Base-by-base conservation (phyloP, 1,140 invertebrate species). In the Monomorium pharaonis region DNA sequence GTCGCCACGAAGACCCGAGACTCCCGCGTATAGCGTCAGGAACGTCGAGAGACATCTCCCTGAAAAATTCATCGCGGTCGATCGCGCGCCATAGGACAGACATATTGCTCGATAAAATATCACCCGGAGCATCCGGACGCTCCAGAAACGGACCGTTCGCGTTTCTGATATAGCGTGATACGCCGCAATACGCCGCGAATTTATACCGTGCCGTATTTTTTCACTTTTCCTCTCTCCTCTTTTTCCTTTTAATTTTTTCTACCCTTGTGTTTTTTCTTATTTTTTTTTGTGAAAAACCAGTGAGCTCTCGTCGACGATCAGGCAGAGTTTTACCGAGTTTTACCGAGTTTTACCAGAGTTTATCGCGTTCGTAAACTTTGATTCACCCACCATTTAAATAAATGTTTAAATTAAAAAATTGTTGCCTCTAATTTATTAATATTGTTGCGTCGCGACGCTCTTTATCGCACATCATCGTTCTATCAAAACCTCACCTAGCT, bases 61-160 rank as follows among this genome's bases (percentile, higher is more conserved):
- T 89, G 42, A 87, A 89, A 87, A 76, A 89, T 84, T 87, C n/a
- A 89, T 75, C 37, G 33, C 27, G 44, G 65, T 67, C 54, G 84
- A 83, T 86, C 18, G 27, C 9, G 54, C 65, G 62, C 33, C 69
- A n/a, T n/a, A 72, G 42, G 54, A 86, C 47, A 83, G n/a, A 78
- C 72, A 81, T 86, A 42, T 81, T 56, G 69, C 76, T 6, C 21
- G 70, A 63, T 83, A 70, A 89, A 84, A 84, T 84, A 89, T 86
- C 56, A 62, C 44, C n/a, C 37, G 37, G n/a, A 33, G 33, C 33
- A 67, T 27, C 9, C 18, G 51, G 27, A 33, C 16, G 27, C 75
- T 21, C 47, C 33, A 33, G 69, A n/a, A 21, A 7, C 49, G 21
- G 21, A 27, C 9, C n/a, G 18, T 30, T 14, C 56, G 9, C 49